Percentiles rank a stretch among this genome's conserved stretches.
phyloP scores from a whole-genome alignment of 2,113 vertebrate genomes.

The Clarias macrocephalus region DNA sequence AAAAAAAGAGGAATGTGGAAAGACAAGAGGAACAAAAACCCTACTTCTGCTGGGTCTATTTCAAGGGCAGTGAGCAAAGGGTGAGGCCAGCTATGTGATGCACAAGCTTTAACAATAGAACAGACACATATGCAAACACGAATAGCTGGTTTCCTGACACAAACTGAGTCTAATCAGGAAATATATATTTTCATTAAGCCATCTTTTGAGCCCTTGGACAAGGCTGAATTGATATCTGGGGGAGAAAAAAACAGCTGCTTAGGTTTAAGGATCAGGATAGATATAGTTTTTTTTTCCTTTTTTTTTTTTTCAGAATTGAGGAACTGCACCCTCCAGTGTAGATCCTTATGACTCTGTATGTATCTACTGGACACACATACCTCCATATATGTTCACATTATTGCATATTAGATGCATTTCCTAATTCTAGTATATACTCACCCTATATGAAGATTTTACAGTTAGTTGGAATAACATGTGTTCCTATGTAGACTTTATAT shows the following conservation, averaged over 20 bases:
- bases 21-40: constrained; percentile 40
- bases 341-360: background rate
- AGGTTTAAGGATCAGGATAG: too few species aligned
- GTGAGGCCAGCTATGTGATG: constrained; percentile 15
- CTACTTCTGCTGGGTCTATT: constrained; percentile 3
- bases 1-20: constrained; percentile 27
- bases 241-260: background rate
- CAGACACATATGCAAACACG: background rate
- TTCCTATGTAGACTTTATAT: background rate
- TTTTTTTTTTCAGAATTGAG: background rate
- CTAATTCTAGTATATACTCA: background rate
- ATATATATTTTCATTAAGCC: background rate
- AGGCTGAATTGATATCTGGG: background rate
- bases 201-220: background rate
- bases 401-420: background rate
- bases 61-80: constrained; percentile 24
- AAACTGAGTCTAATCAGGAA: background rate
- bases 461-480: background rate
- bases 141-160: constrained; percentile 17
- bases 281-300: too few species aligned
- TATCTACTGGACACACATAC: background rate
- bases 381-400: background rate
- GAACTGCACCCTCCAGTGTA: background rate
- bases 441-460: background rate
- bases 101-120: background rate